Evolutionary conservation across 2,113 vertebrate genomes (phyloP), one percentile per base, ranked within the genome.

Genomic region (Mormyrus lacerda): DNA sequence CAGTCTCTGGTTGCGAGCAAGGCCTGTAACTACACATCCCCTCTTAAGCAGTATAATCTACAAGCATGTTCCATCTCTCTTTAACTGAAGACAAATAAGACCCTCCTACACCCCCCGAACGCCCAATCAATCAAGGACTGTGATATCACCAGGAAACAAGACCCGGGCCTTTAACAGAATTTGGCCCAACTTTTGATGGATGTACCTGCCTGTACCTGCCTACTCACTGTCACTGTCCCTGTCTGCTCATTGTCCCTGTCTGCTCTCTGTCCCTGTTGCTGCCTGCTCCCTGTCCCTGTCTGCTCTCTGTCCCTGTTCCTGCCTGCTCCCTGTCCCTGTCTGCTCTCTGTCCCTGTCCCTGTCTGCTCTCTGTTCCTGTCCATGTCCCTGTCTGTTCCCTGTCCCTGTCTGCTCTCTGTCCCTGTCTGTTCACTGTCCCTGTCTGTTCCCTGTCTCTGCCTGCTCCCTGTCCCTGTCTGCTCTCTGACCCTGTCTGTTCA

Each of bases 21-120:
- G 42, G 84, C 27, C 61, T 48, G 47, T 51, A 61, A 87, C 85
- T 55, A 51, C 11, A n/a, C 61, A 21, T 24, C 45, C 31, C 7
- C 24, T 84, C 50, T 50, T 86, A 35, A 69, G 83, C 55, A 69
- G 51, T 69, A 86, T 89, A 86, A 89, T 61, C 17, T 89, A 42
- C 39, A 17, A 19, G 45, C 27, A 17, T 31, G 10, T 27, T 21
- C 83, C 27, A 42, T 39, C 45, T 89, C 82, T 89, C 27, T n/a
- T 86, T 89, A 87, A 86, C 65, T 9, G 86, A 73, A 69, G 27
- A 86, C 55, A 61, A 89, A 61, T 61, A 55, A 73, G 50, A 55
- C 83, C 11, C 1, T 5, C 27, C 55, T 48, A 17, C 55, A 39
- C 55, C 27, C 82, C 15, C 15, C 31, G 48, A 17, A 21, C 27